Base-by-base conservation (phyloP, 2,797 vertebrate species). In the Siniperca obscura region DNA sequence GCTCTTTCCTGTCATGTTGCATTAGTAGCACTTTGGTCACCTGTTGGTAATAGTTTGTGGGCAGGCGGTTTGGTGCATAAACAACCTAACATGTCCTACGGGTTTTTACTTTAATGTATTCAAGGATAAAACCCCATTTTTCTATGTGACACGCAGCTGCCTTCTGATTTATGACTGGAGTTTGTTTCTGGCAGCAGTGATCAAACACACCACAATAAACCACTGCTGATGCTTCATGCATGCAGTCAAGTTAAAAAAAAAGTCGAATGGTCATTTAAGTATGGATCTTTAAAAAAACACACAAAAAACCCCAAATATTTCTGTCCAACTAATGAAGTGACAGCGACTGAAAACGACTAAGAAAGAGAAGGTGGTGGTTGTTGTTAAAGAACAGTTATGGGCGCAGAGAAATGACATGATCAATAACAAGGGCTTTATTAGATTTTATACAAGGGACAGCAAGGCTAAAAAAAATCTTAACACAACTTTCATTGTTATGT, bases 341-440 rank as follows among this genome's bases (percentile, higher is more conserved):
- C 9, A 14, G n/a, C 4, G 5, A 70, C 30, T 27, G 7, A n/a
- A 68, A n/a, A 9, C 34, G 0, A n/a, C 25, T 65, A 8, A 4
- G 13, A 42, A 42, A 40, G 10, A 40, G 2, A 3, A 42, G 10
- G 3, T 13, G 42, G 2, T 40, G 36, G 1, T 30, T 8, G 40
- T 40, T 60, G 38, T 48, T 69, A 64, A 91, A 80, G 75, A 88
- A 87, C 74, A 68, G 69, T 52, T 80, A 40, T 16, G 34, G 52
- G 81, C 19, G 17, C 81, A 82, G 74, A 86, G 1, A 62, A 62
- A 17, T 78, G 2, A 81, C 48, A 76, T 76, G 44, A 85, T 78
- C 62, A 60, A 85, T 81, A 60, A 87, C 62, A 55, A 87, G 77
- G 76, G 44, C 72, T 93, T 93, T 92, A 91, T 94, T 94, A 48